A percentile compares a stretch with the other conserved stretches of the same genome.
These are phyloP conservation scores for Schizopygopsis pylzovi DNA, from an alignment of 2,797 vertebrate genomes.

Conservation along the genomic window DNA sequence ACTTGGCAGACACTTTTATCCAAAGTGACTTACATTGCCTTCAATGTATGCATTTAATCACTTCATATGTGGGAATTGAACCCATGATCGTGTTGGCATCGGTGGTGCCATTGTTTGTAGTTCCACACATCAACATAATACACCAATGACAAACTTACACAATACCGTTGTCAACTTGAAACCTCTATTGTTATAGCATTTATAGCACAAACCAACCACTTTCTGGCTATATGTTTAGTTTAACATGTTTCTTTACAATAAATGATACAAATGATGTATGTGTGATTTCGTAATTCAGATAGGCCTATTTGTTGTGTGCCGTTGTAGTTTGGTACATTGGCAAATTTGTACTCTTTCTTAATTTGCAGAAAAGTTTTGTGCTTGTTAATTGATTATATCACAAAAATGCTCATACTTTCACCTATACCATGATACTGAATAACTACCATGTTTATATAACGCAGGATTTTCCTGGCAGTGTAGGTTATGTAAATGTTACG, in stretches of 20 bases:
- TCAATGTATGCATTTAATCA: background rate
- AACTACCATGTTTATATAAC: background rate
- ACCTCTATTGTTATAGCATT: background rate
- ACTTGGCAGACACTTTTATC: background rate
- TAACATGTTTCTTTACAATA: background rate
- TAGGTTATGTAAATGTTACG: background rate
- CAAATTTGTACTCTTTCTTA: background rate
- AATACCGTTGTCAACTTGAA: background rate
- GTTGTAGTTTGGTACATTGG: background rate
- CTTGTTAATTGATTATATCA: background rate
- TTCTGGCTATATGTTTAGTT: background rate
- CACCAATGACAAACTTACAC: background rate
- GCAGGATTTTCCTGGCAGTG: background rate
- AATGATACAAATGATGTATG: background rate
- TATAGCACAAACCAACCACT: background rate
- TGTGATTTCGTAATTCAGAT: background rate
- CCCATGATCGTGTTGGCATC: background rate
- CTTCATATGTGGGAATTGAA: background rate
- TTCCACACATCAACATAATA: background rate
- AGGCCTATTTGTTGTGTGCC: background rate
- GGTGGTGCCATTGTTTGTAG: background rate
- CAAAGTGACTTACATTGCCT: background rate
- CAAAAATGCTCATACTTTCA: background rate
- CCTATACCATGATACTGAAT: background rate
- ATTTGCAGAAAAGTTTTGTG: background rate